phyloP scores from a whole-genome alignment of 2,797 vertebrate species.

The Sciurus vulgaris region DNA sequence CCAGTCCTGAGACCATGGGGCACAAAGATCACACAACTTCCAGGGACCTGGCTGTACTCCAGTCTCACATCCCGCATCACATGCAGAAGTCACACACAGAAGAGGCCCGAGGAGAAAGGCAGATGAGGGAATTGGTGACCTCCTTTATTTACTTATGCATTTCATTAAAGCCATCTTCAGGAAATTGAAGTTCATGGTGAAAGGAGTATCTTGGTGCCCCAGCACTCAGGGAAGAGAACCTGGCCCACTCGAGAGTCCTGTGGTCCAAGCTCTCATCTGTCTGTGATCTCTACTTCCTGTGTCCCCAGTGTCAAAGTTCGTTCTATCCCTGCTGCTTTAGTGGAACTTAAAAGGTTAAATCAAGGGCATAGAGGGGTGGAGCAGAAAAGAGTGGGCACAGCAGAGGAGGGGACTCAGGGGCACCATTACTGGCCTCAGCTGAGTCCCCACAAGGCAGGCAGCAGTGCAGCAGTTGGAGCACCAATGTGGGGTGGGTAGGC shows the following conservation, averaged over 20 bases:
- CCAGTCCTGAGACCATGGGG: not conserved
- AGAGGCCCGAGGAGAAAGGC: not conserved
- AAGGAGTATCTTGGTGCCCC: too few species aligned
- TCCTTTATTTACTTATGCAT: not conserved
- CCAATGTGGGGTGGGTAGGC: not conserved
- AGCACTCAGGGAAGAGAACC: too few species aligned
- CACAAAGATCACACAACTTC: not conserved
- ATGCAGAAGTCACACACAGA: too few species aligned
- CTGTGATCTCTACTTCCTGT: not conserved
- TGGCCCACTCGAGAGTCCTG: too few species aligned
- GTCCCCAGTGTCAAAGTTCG: not conserved
- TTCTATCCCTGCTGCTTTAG: not conserved
- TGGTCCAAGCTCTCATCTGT: too few species aligned
- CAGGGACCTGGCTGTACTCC: not conserved
- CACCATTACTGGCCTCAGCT: too few species aligned
- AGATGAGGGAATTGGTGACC: not conserved
- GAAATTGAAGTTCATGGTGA: too few species aligned
- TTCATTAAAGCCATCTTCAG: too few species aligned
- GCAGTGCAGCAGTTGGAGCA: not conserved
- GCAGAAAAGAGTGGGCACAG: slow-evolving; percentile 69
- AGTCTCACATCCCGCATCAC: not conserved
- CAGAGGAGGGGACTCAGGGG: not conserved
- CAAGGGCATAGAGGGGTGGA: slow-evolving; percentile 62
- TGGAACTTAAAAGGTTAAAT: slow-evolving; percentile 15
- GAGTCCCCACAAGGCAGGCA: not conserved